Conservation (phyloP, 2,888 invertebrate genomes). For the Lysandra bellargus region DNA sequence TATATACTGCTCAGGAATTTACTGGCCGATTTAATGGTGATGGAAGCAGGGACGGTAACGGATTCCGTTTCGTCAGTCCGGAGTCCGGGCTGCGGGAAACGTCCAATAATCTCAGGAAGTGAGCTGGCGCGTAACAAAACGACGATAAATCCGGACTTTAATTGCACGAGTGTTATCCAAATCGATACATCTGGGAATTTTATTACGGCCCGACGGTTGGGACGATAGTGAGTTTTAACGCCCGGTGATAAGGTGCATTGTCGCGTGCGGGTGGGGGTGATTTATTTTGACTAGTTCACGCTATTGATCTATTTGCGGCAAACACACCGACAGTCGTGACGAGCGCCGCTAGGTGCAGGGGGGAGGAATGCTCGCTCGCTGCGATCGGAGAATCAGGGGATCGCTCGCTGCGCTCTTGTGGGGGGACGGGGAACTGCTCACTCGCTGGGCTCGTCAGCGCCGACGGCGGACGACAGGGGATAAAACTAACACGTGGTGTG, state of each 20-base stretch:
- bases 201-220: neutral
- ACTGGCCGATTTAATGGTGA: neutral
- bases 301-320: slow-evolving; percentile 47
- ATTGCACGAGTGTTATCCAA: slow-evolving; percentile 23
- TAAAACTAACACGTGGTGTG: neutral
- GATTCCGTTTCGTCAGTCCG: neutral
- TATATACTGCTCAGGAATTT: neutral
- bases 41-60: neutral
- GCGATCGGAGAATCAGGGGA: neutral
- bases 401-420: no score
- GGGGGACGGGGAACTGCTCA: neutral
- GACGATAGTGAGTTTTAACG: slow-evolving; percentile 22
- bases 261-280: slow-evolving; percentile 26
- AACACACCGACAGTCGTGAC: slow-evolving; percentile 43
- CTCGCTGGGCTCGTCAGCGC: neutral
- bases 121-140: slow-evolving; percentile 21
- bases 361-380: slow-evolving; percentile 8
- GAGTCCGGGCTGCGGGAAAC: neutral
- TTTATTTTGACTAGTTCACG: slow-evolving; percentile 41
- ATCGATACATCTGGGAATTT: slow-evolving; percentile 24
- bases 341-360: slow-evolving; percentile 42
- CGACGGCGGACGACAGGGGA: neutral
- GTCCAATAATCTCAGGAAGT: slow-evolving; percentile 12
- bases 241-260: slow-evolving; percentile 32
- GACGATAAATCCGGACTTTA: slow-evolving; percentile 22